A percentile compares a stretch with the other conserved stretches of the same genome.
Evolutionary conservation across 2,888 invertebrate species (phyloP).

Genomic region (Athalia cordata): DNA sequence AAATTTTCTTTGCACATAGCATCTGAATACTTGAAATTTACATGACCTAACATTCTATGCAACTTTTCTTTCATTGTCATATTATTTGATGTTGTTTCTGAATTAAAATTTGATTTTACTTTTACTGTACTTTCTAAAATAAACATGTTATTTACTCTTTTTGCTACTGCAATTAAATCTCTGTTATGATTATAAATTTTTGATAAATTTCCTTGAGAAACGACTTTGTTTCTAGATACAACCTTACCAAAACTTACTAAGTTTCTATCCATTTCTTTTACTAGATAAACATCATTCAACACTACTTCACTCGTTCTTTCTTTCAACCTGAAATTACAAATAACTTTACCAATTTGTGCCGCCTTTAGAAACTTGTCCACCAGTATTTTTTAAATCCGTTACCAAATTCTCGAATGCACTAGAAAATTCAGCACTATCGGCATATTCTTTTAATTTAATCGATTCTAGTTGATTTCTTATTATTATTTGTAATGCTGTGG

Average conservation of each 20-base stretch:
- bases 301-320: conserved; percentile 4
- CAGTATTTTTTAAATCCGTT: conserved; percentile 48
- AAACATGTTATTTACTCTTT: conserved; percentile 49
- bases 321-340: neutral
- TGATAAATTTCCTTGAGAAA: conserved; percentile 47
- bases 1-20: neutral
- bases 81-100: too few relatives aligned
- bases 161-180: conserved; percentile 49
- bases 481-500: conserved; percentile 49
- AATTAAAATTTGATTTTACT: conserved; percentile 7
- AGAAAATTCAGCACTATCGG: conserved; percentile 3
- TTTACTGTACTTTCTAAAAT: conserved; percentile 44
- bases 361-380: conserved; percentile 21
- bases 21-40: conserved; percentile 5
- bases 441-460: conserved; percentile 34
- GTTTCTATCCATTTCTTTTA: conserved; percentile 46
- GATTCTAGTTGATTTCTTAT: conserved; percentile 49
- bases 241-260: conserved; percentile 52
- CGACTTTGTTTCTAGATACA: conserved; percentile 50
- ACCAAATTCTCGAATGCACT: too few relatives aligned
- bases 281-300: conserved; percentile 31
- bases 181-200: conserved; percentile 49
- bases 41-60: conserved; percentile 12
- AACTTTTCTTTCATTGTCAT: neutral
- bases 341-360: conserved; percentile 8